Conservation (phyloP, 64 coral and sea anemone species). For the Pocillopora verrucosa region DNA sequence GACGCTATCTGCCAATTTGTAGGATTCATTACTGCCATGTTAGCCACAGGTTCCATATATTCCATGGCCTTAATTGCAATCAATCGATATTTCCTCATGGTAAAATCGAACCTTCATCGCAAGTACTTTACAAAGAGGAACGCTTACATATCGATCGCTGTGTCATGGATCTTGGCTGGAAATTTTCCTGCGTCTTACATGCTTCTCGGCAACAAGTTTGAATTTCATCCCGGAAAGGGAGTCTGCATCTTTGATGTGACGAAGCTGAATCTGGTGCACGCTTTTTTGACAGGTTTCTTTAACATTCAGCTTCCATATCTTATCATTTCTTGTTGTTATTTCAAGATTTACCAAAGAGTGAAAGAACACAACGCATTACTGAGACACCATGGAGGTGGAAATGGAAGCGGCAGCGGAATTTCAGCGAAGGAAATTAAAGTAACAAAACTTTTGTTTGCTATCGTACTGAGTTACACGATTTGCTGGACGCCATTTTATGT, state of each 20-base stretch:
- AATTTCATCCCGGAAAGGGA: conserved; percentile 57
- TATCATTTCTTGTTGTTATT: conserved; percentile 30
- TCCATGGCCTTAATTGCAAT: conserved; percentile 35
- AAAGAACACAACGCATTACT: background rate
- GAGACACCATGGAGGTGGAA: background rate
- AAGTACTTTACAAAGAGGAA: conserved; percentile 29
- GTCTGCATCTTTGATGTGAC: conserved; percentile 52
- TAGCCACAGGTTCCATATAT: conserved; percentile 48
- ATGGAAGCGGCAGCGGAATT: background rate
- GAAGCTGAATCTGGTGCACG: conserved; percentile 16
- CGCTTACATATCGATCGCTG: conserved; percentile 28
- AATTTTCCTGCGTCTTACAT: conserved; percentile 57
- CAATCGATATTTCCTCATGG: conserved; percentile 63
- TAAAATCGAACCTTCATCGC: conserved; percentile 33
- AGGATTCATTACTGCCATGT: conserved; percentile 21
- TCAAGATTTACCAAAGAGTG: conserved; percentile 45
- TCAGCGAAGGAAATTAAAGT: conserved; percentile 26
- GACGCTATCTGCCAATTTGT: conserved; percentile 51
- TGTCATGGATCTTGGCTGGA: conserved; percentile 40
- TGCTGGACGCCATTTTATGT: conserved; percentile 63
- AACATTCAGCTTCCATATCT: conserved; percentile 47
- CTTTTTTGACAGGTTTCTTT: conserved; percentile 3
- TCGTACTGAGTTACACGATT: conserved; percentile 28
- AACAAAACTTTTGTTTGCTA: conserved; percentile 41
- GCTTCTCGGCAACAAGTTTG: conserved; percentile 42